Base-by-base conservation (phyloP, 2,113 vertebrate species). In the Chaenogobius annularis region DNA sequence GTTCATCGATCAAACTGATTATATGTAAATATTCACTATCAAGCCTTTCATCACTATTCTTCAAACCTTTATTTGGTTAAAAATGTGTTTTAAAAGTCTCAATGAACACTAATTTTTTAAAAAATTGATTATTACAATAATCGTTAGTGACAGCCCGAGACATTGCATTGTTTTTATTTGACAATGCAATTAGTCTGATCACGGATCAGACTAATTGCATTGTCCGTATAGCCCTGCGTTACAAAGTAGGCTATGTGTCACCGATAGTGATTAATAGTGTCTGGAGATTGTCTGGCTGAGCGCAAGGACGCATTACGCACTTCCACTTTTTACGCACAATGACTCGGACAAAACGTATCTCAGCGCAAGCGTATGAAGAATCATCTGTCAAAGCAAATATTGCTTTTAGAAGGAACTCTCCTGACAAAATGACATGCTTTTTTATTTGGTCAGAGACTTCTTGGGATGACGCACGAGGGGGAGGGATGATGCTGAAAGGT, bases 381-480 rank as follows among this genome's bases (percentile, higher is more conserved):
- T 26, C 56, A 61, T 9, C 58, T 35, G 26, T 61, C 26, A 61
- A 61, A 10, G 14, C 14, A 11, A 13, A 37, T 20, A 10, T 3
- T 7, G 9, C 15, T 40, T 54, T 63, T n/a, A 37, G 35, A 43
- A 9, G 37, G 35, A 63, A 20, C 35, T 43, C 61, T 35, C 37
- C 35, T n/a, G 61, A 20, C 19, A 20, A 19, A 20, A 63, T 40
- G 35, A 63, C 35, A 43, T 3, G 17, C 17, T 35, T 23, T 66
- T 66, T 47, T 22, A 40, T 31, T 46, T 1, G n/a, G 63, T 77
- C 77, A n/a, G 70, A 68, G 75, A 83, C 22, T 58, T 58, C 66
- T 54, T 72, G 68, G 3, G 79, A 85, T 90, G 89, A 90, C 87
- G 89, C 81, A 88, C 72, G 14, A 55, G 70, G 78, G 70, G 80